Conservation (phyloP, 2,888 invertebrate genomes). For the Mechanitis messenoides region DNA sequence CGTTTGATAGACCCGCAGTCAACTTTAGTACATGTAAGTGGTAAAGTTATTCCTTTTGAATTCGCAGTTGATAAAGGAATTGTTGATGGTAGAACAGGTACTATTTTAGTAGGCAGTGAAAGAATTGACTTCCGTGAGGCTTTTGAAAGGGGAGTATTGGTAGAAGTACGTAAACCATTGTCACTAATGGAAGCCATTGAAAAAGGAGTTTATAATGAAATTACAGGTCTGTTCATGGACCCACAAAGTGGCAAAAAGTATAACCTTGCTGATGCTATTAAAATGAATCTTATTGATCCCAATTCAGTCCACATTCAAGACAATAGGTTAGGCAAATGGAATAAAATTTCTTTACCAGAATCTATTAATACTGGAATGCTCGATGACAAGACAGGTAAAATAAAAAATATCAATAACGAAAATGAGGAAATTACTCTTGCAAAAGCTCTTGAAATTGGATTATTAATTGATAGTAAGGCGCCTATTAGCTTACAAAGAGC, state of each 20-base stretch:
- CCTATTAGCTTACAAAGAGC: slow-evolving; percentile 89
- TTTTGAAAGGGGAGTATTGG: slow-evolving; percentile 87
- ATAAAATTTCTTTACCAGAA: slow-evolving; percentile 85
- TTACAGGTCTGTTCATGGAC: slow-evolving; percentile 88
- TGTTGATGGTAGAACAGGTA: slow-evolving; percentile 85
- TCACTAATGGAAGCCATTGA: slow-evolving; percentile 88
- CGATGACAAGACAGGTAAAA: slow-evolving; percentile 81
- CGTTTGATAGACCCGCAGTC: slow-evolving; percentile 90
- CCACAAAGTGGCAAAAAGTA: slow-evolving; percentile 86
- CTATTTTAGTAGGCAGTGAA: slow-evolving; percentile 78
- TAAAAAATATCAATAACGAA: slow-evolving; percentile 81
- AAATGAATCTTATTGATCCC: slow-evolving; percentile 87
- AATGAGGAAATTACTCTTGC: slow-evolving; percentile 82
- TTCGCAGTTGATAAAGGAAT: slow-evolving; percentile 87
- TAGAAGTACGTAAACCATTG: slow-evolving; percentile 88
- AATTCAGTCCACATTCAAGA: slow-evolving; percentile 90
- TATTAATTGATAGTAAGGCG: slow-evolving; percentile 87
- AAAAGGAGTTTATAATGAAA: slow-evolving; percentile 87
- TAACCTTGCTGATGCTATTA: slow-evolving; percentile 88
- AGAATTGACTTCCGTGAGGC: slow-evolving; percentile 89
- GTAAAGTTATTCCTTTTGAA: slow-evolving; percentile 88
- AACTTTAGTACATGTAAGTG: slow-evolving; percentile 89
- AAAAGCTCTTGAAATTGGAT: slow-evolving; percentile 87
- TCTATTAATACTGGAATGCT: slow-evolving; percentile 86
- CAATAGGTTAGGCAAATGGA: slow-evolving; percentile 83